Evolutionary conservation across 2,888 invertebrate genomes (phyloP), one percentile per base, ranked within the genome.

Genomic region (Harpalus rubripes): DNA sequence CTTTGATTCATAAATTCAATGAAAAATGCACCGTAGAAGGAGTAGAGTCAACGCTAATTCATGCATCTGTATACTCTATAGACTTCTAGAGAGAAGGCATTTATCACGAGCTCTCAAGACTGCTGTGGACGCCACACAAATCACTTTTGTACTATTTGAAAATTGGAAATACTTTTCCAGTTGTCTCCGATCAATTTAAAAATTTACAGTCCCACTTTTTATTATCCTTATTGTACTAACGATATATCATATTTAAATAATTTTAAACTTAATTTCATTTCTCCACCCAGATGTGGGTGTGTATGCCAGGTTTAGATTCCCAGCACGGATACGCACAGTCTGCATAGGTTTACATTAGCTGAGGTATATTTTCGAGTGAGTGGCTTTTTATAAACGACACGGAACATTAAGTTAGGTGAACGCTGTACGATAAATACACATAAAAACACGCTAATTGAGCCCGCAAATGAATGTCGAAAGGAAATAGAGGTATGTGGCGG

Each of bases 391-490:
- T 74, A 78, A 78, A 78, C 56, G 78, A 78, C 32, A 78, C 78
- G 78, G 78, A 78, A 78, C 78, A 78, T 78, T 78, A 78, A 78
- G 78, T 58, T 58, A 74, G n/a, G 78, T 78, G 78, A 78, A 78
- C 78, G 58, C 15, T 65, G 68, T 56, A 81, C 68, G 44, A 81
- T 81, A 81, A 81, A 81, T 81, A 81, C 81, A 81, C 81, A 81
- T 81, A 81, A 81, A 81, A 81, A 68, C 65, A 52, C 65, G 61
- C 56, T 81, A 81, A 81, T 81, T 81, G 81, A 81, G 44, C 56
- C 65, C 63, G 44, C 68, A 81, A 81, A 81, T 81, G 41, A 81
- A 81, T 81, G 81, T 81, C 68, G 81, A 68, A 81, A 81, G 65
- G 81, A 81, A 81, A 81, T 81, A 81, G 68, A 58, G 58, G 78